Evolutionary conservation across 1,140 invertebrate species (phyloP), one percentile per base, ranked within the genome.

Genomic region (Micrasema minimum): DNA sequence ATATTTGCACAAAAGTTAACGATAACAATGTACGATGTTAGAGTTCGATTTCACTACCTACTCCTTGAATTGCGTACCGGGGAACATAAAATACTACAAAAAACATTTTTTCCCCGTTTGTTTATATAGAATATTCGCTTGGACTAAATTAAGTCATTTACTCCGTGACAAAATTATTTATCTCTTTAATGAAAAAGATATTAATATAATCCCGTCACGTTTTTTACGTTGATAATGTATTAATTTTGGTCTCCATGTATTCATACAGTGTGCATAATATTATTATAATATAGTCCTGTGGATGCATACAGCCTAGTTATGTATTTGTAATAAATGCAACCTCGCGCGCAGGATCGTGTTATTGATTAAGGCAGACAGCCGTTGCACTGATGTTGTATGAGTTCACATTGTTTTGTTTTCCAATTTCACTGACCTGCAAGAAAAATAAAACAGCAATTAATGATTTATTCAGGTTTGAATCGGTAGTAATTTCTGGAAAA

Each of bases 281-380:
- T 16, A 48, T 48, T 48, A 48, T 20, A 2, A 20, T 48, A 43
- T n/a, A 43, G 11, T 20, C 0, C 20, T 20, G 18, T 11, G 16
- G 11, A 48, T 6, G 18, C 20, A 48, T 10, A 20, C 9, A 20
- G 46, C 46, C 26, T 7, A 31, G 18, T 12, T 16, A 1, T 45
- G 18, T 1, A 45, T 45, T 14, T n/a, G n/a, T 51, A 23, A 11
- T 41, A 20, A 43, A 59, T 59, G 55, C 55, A 43, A 35, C 55
- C 51, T 22, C 9, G 11, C 55, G 55, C 55, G 37, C 55, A 59
- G 37, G 55, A 59, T 41, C 55, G 55, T 41, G 12, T 18, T 59
- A 59, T 59, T 22, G 55, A 59, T 59, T 59, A 23, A n/a, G 18
- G 16, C 16, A 22, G 55, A 59, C 16, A 12, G 37, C 3, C 0